Evolutionary conservation across 2,113 vertebrate species (phyloP), one percentile per base, ranked within the genome.

Genomic region (Pongo pygmaeus): DNA sequence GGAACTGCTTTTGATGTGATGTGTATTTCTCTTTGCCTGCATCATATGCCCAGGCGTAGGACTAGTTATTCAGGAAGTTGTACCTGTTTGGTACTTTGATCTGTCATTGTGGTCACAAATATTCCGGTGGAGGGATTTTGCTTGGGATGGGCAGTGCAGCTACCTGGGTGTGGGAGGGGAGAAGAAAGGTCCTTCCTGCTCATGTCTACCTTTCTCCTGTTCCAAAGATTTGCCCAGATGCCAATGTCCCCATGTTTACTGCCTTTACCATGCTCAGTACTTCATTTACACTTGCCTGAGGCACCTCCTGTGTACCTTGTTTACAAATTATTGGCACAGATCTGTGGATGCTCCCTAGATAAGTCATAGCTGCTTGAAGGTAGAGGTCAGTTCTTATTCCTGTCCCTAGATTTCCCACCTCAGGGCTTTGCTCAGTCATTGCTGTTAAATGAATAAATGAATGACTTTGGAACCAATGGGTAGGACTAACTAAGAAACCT

Each of bases 161-260:
- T 59, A 25, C 23, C 27, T 78, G 61, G 27, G 61, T 27, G 79
- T 35, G 40, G 20, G 48, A 50, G 40, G 50, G 40, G 5, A 59
- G 23, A 70, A 50, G 48, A 50, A n/a, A 74, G 43, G 3, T 50
- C n/a, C 23, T 89, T 64, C 25, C 13, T 59, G 25, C 40, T 27
- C 9, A 0, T 4, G 46, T n/a, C 50, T 38, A 3, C 27, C n/a
- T 35, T 48, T 57, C 32, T 8, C 10, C 2, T 9, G 1, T 12
- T 20, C 70, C 11, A 32, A 43, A 40, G 46, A 14, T 27, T 79
- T 92, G 23, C 74, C 93, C 50, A 72, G 64, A 27, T 30, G 2
- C 3, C 17, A 20, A 5, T 11, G 38, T 55, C 67, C 55, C 30
- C 16, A 0, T 13, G 32, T 11, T n/a, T 17, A 18, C 46, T 38